phyloP scores from a whole-genome alignment of 2,113 vertebrate species.

The Sterrhoptilus dennistouni region DNA sequence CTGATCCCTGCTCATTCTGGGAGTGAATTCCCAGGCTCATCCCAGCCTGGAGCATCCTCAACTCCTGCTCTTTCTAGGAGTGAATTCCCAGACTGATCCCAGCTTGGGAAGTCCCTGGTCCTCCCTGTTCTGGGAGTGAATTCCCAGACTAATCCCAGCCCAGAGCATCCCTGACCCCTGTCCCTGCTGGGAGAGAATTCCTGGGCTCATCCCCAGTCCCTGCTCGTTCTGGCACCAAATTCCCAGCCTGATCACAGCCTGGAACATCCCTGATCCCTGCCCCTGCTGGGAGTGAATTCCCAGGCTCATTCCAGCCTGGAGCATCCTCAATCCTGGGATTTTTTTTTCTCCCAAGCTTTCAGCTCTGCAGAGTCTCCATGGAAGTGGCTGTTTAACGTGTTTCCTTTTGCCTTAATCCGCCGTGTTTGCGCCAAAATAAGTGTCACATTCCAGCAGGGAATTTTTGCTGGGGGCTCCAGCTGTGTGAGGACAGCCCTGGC shows the following conservation, averaged over 20 bases:
- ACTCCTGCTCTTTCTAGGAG: accelerated
- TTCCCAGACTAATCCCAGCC: not conserved
- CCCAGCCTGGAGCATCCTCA: not conserved
- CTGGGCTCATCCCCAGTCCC: not conserved
- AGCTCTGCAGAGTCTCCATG: too few species aligned
- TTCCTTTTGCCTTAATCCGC: too few species aligned
- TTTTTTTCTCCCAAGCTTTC: not conserved
- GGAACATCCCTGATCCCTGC: accelerated
- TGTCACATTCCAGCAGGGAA: not conserved
- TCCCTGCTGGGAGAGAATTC: accelerated
- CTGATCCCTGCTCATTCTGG: accelerated
- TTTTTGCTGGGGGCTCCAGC: not conserved
- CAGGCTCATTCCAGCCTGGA: accelerated
- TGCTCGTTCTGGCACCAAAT: too few species aligned
- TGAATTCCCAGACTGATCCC: not conserved
- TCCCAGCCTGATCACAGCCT: not conserved
- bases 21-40: accelerated
- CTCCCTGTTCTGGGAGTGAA: accelerated
- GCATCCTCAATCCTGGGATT: not conserved
- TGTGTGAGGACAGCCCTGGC: not conserved
- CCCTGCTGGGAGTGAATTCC: accelerated
- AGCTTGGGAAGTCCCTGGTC: accelerated
- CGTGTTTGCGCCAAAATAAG: too few species aligned
- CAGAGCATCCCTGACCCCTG: not conserved
- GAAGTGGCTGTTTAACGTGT: too few species aligned